phyloP scores from a whole-genome alignment of 2,797 vertebrate species.

The Monodelphis domestica region DNA sequence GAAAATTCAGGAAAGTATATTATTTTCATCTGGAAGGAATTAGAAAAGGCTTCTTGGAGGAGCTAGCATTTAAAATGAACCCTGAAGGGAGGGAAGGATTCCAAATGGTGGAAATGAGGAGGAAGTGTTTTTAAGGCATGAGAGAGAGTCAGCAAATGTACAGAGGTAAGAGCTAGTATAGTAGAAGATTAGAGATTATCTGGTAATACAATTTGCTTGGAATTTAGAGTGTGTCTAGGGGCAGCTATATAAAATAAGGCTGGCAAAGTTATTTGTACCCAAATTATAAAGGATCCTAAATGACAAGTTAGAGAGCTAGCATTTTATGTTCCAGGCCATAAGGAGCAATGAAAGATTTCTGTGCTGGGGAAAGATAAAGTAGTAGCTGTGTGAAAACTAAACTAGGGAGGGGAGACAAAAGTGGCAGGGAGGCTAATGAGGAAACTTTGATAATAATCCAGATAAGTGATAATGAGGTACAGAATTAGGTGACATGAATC shows the following conservation, averaged over 20 bases:
- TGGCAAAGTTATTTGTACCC: not conserved
- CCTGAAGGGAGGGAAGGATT: not conserved
- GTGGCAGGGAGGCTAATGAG: not conserved
- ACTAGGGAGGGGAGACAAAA: not conserved
- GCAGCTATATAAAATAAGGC: not conserved
- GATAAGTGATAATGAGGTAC: not conserved
- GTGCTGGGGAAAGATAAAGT: not conserved
- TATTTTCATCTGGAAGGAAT: not conserved
- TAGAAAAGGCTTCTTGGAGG: not conserved
- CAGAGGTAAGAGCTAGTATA: not conserved
- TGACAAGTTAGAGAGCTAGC: not conserved
- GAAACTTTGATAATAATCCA: not conserved
- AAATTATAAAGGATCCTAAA: not conserved
- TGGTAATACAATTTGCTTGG: not conserved
- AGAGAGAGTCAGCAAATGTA: constrained; percentile 6
- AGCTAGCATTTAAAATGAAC: not conserved
- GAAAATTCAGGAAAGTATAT: not conserved
- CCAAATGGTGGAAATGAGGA: not conserved
- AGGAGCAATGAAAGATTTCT: not conserved
- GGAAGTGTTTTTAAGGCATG: not conserved
- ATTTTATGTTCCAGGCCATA: not conserved
- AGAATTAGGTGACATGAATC: not conserved
- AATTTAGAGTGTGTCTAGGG: not conserved
- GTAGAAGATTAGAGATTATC: not conserved
- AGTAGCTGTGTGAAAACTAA: not conserved